These are phyloP conservation scores for Asteroscopus sphinx DNA, from an alignment of 2,888 invertebrate genomes.

Conservation along the genomic window DNA sequence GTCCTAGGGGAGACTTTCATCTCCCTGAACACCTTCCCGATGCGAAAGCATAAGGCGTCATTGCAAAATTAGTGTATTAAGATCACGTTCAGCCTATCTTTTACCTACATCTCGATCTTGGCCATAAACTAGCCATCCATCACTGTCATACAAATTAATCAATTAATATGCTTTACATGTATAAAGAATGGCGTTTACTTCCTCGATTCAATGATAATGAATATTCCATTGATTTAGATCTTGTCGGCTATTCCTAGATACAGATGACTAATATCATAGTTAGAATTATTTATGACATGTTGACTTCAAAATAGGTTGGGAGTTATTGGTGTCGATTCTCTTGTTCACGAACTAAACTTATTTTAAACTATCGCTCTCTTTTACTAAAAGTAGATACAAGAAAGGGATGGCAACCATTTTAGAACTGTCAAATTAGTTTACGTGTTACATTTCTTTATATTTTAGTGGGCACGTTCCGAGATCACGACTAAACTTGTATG, in stretches of 20 bases:
- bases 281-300: slow-evolving; percentile 46
- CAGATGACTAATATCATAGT: slow-evolving; percentile 37
- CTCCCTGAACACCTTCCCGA: too few relatives aligned
- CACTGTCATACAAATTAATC: slow-evolving; percentile 56
- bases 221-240: slow-evolving; percentile 51
- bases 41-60: too few relatives aligned
- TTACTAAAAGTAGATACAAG: too few relatives aligned
- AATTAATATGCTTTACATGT: slow-evolving; percentile 54
- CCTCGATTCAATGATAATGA: slow-evolving; percentile 51
- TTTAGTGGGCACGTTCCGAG: too few relatives aligned
- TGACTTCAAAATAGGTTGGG: slow-evolving; percentile 31
- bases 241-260: slow-evolving; percentile 50
- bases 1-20: too few relatives aligned
- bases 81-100: slow-evolving; percentile 5
- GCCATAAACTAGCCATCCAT: slow-evolving; percentile 41
- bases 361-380: too few relatives aligned
- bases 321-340: too few relatives aligned
- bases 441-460: too few relatives aligned
- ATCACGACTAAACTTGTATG: too few relatives aligned
- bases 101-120: slow-evolving; percentile 43
- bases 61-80: not conserved
- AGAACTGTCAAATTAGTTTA: too few relatives aligned
- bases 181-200: slow-evolving; percentile 58
- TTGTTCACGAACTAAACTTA: too few relatives aligned
- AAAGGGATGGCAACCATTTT: too few relatives aligned